Evolutionary conservation across 2,888 invertebrate species (phyloP).

Genomic region (Branchinecta sandiegonensis): DNA sequence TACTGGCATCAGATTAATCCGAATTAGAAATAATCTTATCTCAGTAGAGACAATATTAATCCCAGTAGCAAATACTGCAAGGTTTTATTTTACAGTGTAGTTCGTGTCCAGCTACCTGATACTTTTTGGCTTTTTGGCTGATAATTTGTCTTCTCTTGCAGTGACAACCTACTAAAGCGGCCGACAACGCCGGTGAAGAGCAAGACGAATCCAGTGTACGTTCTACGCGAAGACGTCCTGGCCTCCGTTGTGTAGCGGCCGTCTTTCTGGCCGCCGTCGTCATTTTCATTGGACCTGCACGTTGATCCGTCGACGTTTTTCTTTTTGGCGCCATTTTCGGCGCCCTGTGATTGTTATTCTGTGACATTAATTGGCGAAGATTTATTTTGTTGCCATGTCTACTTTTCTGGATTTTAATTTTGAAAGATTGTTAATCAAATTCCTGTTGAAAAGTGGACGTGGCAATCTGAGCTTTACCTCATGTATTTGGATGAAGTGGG

Average conservation of each 20-base stretch:
- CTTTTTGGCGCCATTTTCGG: constrained; percentile 15
- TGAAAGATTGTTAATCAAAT: too few relatives aligned
- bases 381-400: constrained; percentile 4
- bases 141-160: not conserved
- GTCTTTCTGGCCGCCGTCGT: too few relatives aligned
- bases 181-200: constrained; percentile 13
- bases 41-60: too few relatives aligned
- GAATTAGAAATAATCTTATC: too few relatives aligned
- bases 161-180: constrained; percentile 9
- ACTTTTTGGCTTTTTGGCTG: too few relatives aligned
- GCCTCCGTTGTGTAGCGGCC: constrained; percentile 1
- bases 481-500: constrained; percentile 3
- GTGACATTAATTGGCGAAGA: not conserved
- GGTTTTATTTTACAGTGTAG: too few relatives aligned
- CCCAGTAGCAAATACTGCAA: too few relatives aligned
- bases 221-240: constrained; percentile 13
- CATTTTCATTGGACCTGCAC: not conserved
- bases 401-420: too few relatives aligned
- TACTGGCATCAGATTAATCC: too few relatives aligned
- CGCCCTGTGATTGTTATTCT: constrained; percentile 16
- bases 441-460: too few relatives aligned
- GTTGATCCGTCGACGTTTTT: constrained; percentile 15
- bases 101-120: too few relatives aligned
- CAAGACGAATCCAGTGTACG: constrained; percentile 11
- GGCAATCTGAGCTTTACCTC: not conserved